Evolutionary conservation across 1,140 invertebrate species (phyloP), one percentile per base, ranked within the genome.

Genomic region (Philaenus spumarius): DNA sequence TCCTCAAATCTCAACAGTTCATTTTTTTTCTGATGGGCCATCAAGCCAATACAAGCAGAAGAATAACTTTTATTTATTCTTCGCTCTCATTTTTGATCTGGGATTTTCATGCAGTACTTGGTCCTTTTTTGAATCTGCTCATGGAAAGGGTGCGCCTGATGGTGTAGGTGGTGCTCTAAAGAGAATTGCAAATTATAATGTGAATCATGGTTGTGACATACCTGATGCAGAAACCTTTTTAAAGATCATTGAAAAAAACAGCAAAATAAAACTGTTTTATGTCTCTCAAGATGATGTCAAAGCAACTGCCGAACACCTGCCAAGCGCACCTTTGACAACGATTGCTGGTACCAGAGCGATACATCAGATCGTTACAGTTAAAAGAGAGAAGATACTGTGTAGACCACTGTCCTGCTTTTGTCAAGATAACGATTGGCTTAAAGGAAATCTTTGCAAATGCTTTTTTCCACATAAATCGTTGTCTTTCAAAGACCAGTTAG

Each of bases 91-190:
- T 14, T 56, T 17, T 56, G 30, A 56, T n/a, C 15, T 58, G 14
- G 58, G 52, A 22, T 59, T 58, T 34, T 40, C 24, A 53, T 15
- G 30, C 35, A 37, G 19, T 15, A 55, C 55, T 43, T 67, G 66
- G 63, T 39, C 65, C 45, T 69, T 67, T 55, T 67, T 59, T 59
- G 68, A 66, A 11, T 67, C 64, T 9, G 42, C 40, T 22, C 68
- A 69, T 62, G 66, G 68, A 1, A 68, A 68, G 55, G 54, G 53
- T 12, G 42, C 62, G 12, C 62, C 58, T 47, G 64, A 69, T 63
- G 67, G 60, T 20, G 53, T 69, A 17, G 58, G 59, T 9, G 67
- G 62, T 11, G 26, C 52, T 17, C 12, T 54, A 5, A 65, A 65
- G 47, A 35, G 47, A 2, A 46, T 22, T 2, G 55, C 61, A 53